Evolutionary conservation across 2,888 invertebrate genomes (phyloP).

Genomic region (Polietes domitor): DNA sequence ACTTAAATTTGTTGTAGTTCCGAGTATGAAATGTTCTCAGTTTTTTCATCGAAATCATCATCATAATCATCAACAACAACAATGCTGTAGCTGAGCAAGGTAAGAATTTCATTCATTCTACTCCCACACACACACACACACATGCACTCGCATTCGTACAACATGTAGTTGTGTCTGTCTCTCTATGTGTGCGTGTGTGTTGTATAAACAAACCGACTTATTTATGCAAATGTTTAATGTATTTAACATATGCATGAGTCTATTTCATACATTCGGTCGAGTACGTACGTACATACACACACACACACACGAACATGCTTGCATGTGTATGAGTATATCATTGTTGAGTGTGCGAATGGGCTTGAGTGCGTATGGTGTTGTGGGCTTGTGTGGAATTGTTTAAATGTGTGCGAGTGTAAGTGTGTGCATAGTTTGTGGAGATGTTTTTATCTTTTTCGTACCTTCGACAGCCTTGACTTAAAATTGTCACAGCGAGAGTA

Average conservation of each 20-base stretch:
- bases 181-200: slow-evolving; percentile 10
- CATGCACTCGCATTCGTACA: neutral
- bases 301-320: neutral
- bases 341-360: slow-evolving; percentile 25
- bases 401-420: neutral
- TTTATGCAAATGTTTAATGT: slow-evolving; percentile 53
- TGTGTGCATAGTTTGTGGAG: slow-evolving; percentile 28
- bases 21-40: neutral
- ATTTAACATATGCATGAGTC: slow-evolving; percentile 47
- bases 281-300: no score
- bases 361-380: neutral
- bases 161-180: neutral
- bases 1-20: slow-evolving; percentile 10
- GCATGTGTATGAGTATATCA: neutral
- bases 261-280: slow-evolving; percentile 39
- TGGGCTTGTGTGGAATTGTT: neutral
- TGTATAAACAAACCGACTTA: slow-evolving; percentile 46
- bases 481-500: slow-evolving; percentile 38
- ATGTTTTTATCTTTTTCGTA: slow-evolving; percentile 15
- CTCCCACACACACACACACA: neutral
- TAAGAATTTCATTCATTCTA: neutral
- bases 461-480: slow-evolving; percentile 42
- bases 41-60: slow-evolving; percentile 12
- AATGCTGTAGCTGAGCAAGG: neutral
- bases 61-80: slow-evolving; percentile 24